A percentile compares a stretch with the other conserved stretches of the same genome.
Evolutionary conservation across 2,113 vertebrate genomes (phyloP).

Genomic region (Archocentrus centrarchus): DNA sequence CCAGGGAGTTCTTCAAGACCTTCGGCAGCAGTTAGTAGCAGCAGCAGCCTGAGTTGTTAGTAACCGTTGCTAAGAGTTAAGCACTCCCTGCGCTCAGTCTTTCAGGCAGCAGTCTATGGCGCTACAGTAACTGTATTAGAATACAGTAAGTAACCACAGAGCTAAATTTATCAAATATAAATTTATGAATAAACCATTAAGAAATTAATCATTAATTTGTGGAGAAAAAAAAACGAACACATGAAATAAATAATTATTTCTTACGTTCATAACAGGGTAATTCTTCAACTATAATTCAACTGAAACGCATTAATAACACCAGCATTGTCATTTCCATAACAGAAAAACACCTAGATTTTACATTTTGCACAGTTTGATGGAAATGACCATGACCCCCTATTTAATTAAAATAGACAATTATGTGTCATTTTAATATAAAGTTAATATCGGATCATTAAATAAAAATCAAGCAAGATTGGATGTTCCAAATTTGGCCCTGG

Average conservation of each 20-base stretch:
- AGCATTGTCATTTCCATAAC: too few species aligned
- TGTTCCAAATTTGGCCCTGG: too few species aligned
- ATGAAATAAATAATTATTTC: neutral
- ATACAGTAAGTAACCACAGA: too few species aligned
- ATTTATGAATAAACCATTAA: too few species aligned
- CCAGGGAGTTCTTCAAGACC: neutral
- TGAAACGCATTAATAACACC: too few species aligned
- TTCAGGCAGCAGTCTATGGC: slow-evolving; percentile 1
- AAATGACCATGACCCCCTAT: too few species aligned
- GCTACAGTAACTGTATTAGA: neutral
- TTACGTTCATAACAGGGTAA: neutral
- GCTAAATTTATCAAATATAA: too few species aligned
- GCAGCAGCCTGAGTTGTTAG: slow-evolving; percentile 70
- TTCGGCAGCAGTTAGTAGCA: neutral
- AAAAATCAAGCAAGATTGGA: too few species aligned
- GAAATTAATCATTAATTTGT: too few species aligned
- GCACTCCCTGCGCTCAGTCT: neutral
- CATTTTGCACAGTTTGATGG: neutral
- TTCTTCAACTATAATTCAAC: neutral
- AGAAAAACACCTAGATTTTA: neutral
- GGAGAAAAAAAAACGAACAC: neutral
- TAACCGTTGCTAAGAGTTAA: slow-evolving; percentile 78
- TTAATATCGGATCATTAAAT: too few species aligned
- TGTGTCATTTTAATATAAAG: too few species aligned
- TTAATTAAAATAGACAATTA: too few species aligned